Evolutionary conservation across 2,113 vertebrate species (phyloP), one percentile per base, ranked within the genome.

Genomic region (Hipposideros armiger): DNA sequence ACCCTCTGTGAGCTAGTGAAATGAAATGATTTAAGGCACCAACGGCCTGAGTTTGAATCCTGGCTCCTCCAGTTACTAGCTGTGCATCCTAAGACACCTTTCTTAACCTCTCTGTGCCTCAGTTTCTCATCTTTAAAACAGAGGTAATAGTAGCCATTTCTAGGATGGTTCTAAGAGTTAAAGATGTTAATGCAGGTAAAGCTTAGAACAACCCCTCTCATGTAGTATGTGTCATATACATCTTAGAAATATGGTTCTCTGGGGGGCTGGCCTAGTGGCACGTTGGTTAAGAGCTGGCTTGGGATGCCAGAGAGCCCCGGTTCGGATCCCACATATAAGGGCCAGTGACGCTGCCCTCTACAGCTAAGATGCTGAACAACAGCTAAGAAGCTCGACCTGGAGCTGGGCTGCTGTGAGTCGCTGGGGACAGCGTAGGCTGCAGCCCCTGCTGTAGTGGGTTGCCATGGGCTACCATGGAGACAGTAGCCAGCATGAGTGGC

Each of bases 191-290:
- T 40, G 13, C 6, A 6, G 28, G 47, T 36, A 24, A n/a, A 42
- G 56, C 32, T 81, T 52, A 77, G 32, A 42, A 69, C 4, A 15
- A 3, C 1, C 3, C 26, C 16, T 17, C 45, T 40, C 76, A 32
- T 0, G 17, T 1, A 52, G 42, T 5, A 1, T 11, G 50, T 8
- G 5, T 17, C n/a, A 7, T 3, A 1, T 3, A 7, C 0, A 0
- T 24, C 32, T 40, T 30, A 40, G 84, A 74, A 78, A 9, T 1
- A 11, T 0, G 8, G 15, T 11, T 62, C 60, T 15, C 2, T 1
- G 22, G 6, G 28, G 36, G 36, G 36, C 36, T 36, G 36, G 36
- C 36, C 36, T 36, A 36, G 36, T 36, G 36, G 36, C 36, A 36
- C 36, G 36, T 36, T 36, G 36, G 36, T 36, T 36, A 36, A 36